A percentile compares a stretch with the other conserved stretches of the same genome.
Conservation (phyloP, 2,797 vertebrate genomes). For the Diplodus puntazzo region DNA sequence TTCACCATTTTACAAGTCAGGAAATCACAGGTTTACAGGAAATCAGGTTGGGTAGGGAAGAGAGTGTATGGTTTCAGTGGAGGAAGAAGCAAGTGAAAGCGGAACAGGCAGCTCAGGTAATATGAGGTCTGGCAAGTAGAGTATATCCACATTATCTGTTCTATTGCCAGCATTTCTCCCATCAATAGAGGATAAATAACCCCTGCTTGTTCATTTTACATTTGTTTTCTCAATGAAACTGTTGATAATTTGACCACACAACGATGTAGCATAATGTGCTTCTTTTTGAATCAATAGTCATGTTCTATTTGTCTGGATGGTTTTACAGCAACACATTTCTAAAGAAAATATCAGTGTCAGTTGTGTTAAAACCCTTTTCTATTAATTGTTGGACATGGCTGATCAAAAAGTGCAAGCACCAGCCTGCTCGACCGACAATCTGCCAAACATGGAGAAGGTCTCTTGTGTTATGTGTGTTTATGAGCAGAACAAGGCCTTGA, state of each 20-base stretch:
- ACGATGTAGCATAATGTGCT: background rate
- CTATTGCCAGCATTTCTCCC: background rate
- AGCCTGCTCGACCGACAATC: constrained; percentile 9
- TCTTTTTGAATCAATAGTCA: too few relatives aligned
- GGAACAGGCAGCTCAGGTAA: constrained; percentile 8
- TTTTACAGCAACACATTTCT: background rate
- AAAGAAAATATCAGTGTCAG: background rate
- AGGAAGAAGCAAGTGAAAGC: constrained; percentile 24
- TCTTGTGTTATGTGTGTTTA: constrained; percentile 31
- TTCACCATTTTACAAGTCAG: background rate
- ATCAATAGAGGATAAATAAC: background rate
- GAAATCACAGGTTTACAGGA: constrained; percentile 24
- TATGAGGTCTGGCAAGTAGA: background rate
- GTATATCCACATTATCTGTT: background rate
- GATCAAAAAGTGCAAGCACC: constrained; percentile 1
- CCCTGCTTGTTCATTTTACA: background rate
- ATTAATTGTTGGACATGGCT: background rate
- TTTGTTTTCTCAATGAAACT: background rate
- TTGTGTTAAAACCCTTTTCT: background rate
- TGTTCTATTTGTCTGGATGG: background rate
- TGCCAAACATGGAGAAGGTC: constrained; percentile 2
- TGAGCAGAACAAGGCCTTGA: constrained; percentile 18
- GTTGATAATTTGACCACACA: background rate
- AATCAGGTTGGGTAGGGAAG: background rate
- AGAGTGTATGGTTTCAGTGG: constrained; percentile 21